Conservation (phyloP, 2,888 invertebrate genomes). For the Eristalinus aeneus region DNA sequence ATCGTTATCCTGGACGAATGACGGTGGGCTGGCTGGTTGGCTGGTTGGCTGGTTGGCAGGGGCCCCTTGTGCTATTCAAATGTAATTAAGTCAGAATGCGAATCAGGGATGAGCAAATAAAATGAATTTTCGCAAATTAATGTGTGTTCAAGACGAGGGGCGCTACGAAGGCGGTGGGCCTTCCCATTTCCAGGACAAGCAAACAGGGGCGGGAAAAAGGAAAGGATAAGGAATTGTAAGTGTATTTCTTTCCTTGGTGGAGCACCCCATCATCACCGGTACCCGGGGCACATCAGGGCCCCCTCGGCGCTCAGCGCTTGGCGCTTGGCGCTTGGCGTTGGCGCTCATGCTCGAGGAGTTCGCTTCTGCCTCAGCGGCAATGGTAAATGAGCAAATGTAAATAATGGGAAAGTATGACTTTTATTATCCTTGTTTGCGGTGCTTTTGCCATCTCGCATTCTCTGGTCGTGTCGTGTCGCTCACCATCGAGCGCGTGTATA, state of each 20-base stretch:
- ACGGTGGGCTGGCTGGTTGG: not conserved
- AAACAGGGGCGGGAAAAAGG: slow-evolving; percentile 37
- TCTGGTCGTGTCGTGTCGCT: not conserved
- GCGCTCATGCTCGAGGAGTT: slow-evolving; percentile 47
- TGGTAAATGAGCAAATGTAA: slow-evolving; percentile 70
- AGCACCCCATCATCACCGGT: not conserved
- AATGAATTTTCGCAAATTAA: slow-evolving; percentile 70
- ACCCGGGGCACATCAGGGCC: not conserved
- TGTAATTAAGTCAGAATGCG: slow-evolving; percentile 70
- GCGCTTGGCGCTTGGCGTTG: slow-evolving; percentile 32
- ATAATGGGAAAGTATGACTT: slow-evolving; percentile 71
- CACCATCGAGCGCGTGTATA: slow-evolving; percentile 3
- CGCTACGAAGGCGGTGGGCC: not conserved
- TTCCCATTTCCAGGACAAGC: slow-evolving; percentile 33
- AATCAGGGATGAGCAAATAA: slow-evolving; percentile 70
- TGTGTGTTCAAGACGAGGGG: slow-evolving; percentile 59
- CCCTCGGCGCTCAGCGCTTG: no score
- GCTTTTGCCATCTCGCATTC: slow-evolving; percentile 27
- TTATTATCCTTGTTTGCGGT: slow-evolving; percentile 71
- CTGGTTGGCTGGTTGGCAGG: not conserved
- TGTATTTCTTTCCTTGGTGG: not conserved
- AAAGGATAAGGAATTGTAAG: slow-evolving; percentile 52
- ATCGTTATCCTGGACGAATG: slow-evolving; percentile 27
- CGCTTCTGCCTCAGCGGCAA: slow-evolving; percentile 56
- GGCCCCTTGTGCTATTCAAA: slow-evolving; percentile 59